A percentile compares a stretch with the other conserved stretches of the same genome.
Evolutionary conservation across 2,797 vertebrate genomes (phyloP).

Genomic region (Florisuga fusca): DNA sequence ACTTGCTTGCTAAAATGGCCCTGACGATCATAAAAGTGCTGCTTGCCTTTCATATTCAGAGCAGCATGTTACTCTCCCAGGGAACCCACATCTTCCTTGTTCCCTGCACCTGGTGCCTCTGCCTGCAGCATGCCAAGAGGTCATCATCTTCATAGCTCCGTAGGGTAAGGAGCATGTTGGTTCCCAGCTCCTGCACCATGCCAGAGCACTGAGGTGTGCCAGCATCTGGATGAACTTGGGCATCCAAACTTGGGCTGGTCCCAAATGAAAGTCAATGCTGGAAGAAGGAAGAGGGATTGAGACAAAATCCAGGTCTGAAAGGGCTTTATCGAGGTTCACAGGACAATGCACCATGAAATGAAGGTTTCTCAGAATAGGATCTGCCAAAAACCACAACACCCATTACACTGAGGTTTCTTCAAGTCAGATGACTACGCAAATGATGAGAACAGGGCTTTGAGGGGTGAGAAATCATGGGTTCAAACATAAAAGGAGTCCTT

Average conservation of each 20-base stretch:
- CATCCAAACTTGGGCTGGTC: not conserved
- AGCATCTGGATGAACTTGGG: not conserved
- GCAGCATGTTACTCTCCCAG: not conserved
- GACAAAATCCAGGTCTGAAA: not conserved
- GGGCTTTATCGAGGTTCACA: not conserved
- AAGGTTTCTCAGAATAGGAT: not conserved
- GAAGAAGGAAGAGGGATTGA: not conserved
- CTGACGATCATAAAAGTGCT: not conserved
- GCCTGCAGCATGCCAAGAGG: not conserved
- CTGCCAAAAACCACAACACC: not conserved
- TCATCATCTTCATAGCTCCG: accelerated
- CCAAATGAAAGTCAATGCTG: not conserved
- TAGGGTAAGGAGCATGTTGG: not conserved
- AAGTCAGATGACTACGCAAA: not conserved
- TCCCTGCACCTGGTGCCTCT: not conserved
- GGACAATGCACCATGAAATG: not conserved
- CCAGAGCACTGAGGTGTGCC: not conserved
- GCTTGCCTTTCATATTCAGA: not conserved
- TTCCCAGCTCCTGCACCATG: not conserved
- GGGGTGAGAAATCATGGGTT: not conserved
- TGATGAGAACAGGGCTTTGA: not conserved
- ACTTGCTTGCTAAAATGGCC: not conserved
- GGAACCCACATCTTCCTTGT: not conserved
- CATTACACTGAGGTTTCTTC: not conserved
- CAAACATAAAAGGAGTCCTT: not conserved